A percentile compares a stretch with the other conserved stretches of the same genome.
These are phyloP conservation scores for Drosophila glabriapex DNA, from an alignment of 2,888 invertebrate genomes.

Conservation along the genomic window DNA sequence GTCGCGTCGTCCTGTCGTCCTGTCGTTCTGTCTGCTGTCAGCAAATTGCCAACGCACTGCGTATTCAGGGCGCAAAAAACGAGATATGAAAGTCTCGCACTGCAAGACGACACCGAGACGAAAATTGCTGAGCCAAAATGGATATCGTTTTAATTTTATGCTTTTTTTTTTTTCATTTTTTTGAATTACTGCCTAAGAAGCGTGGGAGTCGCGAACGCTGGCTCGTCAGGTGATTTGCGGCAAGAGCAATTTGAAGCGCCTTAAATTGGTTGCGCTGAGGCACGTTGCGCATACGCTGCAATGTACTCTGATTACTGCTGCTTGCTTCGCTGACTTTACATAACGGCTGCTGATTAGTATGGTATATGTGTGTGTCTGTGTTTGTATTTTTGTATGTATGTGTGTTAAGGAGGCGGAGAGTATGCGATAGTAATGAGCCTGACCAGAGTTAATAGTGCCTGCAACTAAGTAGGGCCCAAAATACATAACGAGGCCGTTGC, in stretches of 20 bases:
- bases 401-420: conserved; percentile 6
- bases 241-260: conserved; percentile 55
- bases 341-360: conserved; percentile 74
- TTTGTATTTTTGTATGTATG: conserved; percentile 10
- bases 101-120: conserved; percentile 42
- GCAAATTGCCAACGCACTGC: conserved; percentile 77
- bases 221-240: conserved; percentile 59
- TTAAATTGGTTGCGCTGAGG: conserved; percentile 53
- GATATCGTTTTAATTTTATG: conserved; percentile 74
- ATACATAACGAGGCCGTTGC: conserved; percentile 63
- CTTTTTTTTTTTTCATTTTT: conserved; percentile 20
- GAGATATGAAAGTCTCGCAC: conserved; percentile 42
- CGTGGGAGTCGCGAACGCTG: conserved; percentile 30
- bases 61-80: conserved; percentile 43
- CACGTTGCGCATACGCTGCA: conserved; percentile 60
- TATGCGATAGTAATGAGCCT: conserved; percentile 49
- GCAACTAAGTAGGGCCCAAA: conserved; percentile 69
- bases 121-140: conserved; percentile 76
- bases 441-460: conserved; percentile 69
- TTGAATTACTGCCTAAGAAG: conserved; percentile 54
- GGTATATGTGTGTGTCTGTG: conserved; percentile 3
- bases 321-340: conserved; percentile 71
- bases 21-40: conserved; percentile 62
- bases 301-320: conserved; percentile 32
- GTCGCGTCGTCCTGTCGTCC: conserved; percentile 20